Conservation (phyloP, 2,113 vertebrate species). For the Stigmatopora argus region DNA sequence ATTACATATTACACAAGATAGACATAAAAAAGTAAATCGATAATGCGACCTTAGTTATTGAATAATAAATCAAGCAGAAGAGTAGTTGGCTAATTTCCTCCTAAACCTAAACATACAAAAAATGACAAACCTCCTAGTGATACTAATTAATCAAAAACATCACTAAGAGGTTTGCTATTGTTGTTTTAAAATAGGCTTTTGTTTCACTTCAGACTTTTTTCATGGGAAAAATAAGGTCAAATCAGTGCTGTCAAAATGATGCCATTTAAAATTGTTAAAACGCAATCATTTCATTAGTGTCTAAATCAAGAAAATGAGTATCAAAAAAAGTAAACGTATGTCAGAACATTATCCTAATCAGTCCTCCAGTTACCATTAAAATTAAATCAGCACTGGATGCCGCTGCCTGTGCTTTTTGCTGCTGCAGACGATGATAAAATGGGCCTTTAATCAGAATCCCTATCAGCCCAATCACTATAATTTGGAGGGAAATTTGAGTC, state of each 20-base stretch:
- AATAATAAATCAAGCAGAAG: neutral
- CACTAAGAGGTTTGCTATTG: no score
- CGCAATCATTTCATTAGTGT: constrained; percentile 32
- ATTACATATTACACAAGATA: neutral
- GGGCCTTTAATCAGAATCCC: constrained; percentile 48
- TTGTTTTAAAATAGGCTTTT: no score
- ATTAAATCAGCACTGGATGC: constrained; percentile 40
- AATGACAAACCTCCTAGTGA: no score
- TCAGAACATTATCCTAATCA: constrained; percentile 32
- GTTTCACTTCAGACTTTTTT: no score
- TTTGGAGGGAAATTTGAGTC: constrained; percentile 29
- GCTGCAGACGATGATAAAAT: constrained; percentile 16
- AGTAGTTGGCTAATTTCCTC: no score
- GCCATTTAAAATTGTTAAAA: constrained; percentile 39
- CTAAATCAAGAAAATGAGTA: constrained; percentile 26
- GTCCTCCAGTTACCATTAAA: constrained; percentile 36
- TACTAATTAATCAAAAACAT: no score
- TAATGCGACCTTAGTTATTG: neutral
- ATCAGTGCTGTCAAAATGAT: constrained; percentile 28
- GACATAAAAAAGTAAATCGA: neutral
- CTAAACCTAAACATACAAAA: no score
- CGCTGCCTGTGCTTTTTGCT: constrained; percentile 2
- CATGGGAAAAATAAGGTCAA: constrained; percentile 3
- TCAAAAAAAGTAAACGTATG: constrained; percentile 38
- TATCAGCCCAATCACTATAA: constrained; percentile 39